Conservation (phyloP, 2,888 invertebrate genomes). For the Dendrolimus houi region DNA sequence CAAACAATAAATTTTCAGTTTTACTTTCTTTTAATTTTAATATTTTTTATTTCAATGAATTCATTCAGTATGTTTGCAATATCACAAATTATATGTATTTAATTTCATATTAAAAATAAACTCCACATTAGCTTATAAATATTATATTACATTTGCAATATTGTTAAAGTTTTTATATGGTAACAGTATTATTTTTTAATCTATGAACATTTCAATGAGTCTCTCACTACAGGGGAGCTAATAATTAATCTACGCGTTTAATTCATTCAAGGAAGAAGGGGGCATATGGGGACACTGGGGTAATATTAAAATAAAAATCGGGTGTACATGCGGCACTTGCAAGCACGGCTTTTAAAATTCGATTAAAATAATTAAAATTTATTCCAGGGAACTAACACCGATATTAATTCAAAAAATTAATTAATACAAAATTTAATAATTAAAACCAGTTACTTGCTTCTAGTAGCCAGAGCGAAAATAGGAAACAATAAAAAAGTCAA, state of each 20-base stretch:
- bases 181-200: background rate
- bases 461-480: slow-evolving; percentile 75
- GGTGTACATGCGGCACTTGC: slow-evolving; percentile 43
- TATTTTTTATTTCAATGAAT: no score
- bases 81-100: no score
- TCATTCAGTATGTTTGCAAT: no score
- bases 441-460: slow-evolving; percentile 68
- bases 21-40: no score
- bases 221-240: slow-evolving; percentile 65
- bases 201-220: slow-evolving; percentile 58
- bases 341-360: slow-evolving; percentile 36
- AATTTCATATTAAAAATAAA: no score
- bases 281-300: slow-evolving; percentile 8
- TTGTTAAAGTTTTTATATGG: no score
- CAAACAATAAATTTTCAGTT: no score
- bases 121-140: no score
- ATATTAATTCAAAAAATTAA: slow-evolving; percentile 24
- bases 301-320: slow-evolving; percentile 21
- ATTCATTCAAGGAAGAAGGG: slow-evolving; percentile 45
- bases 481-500: slow-evolving; percentile 49
- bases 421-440: slow-evolving; percentile 26
- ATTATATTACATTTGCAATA: no score
- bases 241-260: slow-evolving; percentile 39
- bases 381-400: slow-evolving; percentile 53
- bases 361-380: background rate